These are phyloP conservation scores for Elysia crispata DNA, from an alignment of 2,888 invertebrate species.

Conservation along the genomic window DNA sequence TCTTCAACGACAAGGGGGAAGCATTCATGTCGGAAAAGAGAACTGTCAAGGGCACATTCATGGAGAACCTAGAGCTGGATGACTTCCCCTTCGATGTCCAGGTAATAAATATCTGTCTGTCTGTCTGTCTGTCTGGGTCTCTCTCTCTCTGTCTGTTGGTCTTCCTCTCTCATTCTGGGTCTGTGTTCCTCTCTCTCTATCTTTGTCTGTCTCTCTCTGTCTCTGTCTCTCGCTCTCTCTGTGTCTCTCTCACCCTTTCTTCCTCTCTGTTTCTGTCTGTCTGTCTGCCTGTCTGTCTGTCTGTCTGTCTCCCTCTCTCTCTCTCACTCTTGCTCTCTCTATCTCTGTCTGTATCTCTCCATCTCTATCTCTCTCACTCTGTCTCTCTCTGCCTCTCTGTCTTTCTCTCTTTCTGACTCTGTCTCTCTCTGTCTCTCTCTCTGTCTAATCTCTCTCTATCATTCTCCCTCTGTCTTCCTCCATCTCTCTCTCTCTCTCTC, in stretches of 20 bases:
- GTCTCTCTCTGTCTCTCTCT: no score
- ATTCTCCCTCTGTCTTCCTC: no score
- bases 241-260: not conserved
- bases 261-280: slow-evolving; percentile 3
- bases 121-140: not conserved
- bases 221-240: not conserved
- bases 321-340: slow-evolving; percentile 10
- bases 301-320: not conserved
- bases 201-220: slow-evolving; percentile 7
- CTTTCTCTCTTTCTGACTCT: slow-evolving; percentile 37
- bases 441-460: no score
- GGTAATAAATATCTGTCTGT: not conserved
- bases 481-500: no score
- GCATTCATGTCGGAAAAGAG: slow-evolving; percentile 55
- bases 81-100: slow-evolving; percentile 67
- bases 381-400: slow-evolving; percentile 36
- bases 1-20: slow-evolving; percentile 54
- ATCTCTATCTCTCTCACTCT: not conserved
- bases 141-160: not conserved
- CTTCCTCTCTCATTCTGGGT: not conserved
- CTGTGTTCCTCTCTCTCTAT: not conserved
- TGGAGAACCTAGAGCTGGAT: slow-evolving; percentile 69
- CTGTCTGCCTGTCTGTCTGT: not conserved
- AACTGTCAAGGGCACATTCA: slow-evolving; percentile 66
- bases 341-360: not conserved